phyloP scores from a whole-genome alignment of 2,797 vertebrate species.

The Falco peregrinus region DNA sequence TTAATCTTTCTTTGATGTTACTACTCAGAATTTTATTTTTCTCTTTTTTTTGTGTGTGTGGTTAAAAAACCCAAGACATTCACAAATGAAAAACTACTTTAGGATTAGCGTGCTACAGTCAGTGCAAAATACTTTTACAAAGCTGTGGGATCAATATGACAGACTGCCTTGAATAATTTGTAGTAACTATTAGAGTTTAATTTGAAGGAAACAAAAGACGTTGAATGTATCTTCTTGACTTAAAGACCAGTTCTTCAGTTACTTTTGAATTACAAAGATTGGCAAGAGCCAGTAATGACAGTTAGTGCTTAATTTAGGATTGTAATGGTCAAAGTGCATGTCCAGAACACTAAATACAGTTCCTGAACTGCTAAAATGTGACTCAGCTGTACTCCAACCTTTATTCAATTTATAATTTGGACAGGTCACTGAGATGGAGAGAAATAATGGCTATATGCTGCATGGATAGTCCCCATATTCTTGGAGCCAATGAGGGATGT shows the following conservation, averaged over 20 bases:
- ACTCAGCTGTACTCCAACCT: background rate
- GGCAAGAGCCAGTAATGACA: background rate
- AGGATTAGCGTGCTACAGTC: background rate
- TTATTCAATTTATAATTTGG: constrained; percentile 5
- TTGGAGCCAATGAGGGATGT: background rate
- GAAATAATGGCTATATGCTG: background rate
- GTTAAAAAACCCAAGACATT: background rate
- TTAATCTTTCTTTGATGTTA: background rate
- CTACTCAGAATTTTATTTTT: background rate
- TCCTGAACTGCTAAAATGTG: background rate
- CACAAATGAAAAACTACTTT: background rate
- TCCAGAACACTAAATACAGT: background rate
- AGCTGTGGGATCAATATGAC: background rate
- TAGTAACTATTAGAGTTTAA: constrained; percentile 10
- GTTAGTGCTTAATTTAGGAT: background rate
- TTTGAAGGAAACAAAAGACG: background rate
- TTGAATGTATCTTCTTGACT: background rate
- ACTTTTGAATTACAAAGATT: constrained; percentile 18
- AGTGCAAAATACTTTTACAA: background rate
- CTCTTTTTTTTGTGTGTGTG: background rate
- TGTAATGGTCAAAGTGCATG: background rate
- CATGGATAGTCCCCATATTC: background rate
- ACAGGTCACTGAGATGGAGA: constrained; percentile 6
- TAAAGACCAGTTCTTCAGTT: background rate
- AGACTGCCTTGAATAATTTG: background rate